Base-by-base conservation (phyloP, 2,113 vertebrate genomes). In the Phalacrocorax aristotelis region DNA sequence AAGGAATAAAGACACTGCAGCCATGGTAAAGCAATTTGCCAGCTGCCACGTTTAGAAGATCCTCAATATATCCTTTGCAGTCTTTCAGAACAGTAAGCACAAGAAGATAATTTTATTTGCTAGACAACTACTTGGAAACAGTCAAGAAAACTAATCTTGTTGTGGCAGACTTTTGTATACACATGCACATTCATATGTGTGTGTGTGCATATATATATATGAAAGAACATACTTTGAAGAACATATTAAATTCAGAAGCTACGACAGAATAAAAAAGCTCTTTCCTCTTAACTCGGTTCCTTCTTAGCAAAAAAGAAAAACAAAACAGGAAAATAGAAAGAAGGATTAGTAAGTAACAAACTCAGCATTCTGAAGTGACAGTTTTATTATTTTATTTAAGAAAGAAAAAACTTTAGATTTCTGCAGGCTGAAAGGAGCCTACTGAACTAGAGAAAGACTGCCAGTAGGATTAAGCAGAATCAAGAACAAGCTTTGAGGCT, bases 81-180 rank as follows among this genome's bases (percentile, higher is more conserved):
- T 81, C 90, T 93, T 90, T 94, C 85, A 96, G 75, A 93, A 91
- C 26, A 82, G 57, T 79, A 96, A 95, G 48, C 57, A 90, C 20
- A 93, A 79, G n/a, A 93, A 71, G 61, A 85, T 90, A 68, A 87
- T 93, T 75, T 87, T 93, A 93, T 94, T 93, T 95, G 44, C 57
- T 76, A 88, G 78, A 88, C 70, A 92, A 83, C 82, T 95, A 91
- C 92, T 82, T 82, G 84, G 55, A 75, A 95, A 87, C 51, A 90
- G 78, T 79, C 51, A 82, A 62, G 85, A 93, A 82, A 94, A 72
- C 26, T 65, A 64, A 90, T 76, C 78, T 85, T 81, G 8, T 87
- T 88, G 48, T 62, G 30, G 68, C n/a, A 85, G 52, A 85, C 9
- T 10, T 74, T 76, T 69, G 30, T 52, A 72, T 27, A 65, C 6